Evolutionary conservation across 2,113 vertebrate genomes (phyloP).

Genomic region (Callorhinus ursinus): DNA sequence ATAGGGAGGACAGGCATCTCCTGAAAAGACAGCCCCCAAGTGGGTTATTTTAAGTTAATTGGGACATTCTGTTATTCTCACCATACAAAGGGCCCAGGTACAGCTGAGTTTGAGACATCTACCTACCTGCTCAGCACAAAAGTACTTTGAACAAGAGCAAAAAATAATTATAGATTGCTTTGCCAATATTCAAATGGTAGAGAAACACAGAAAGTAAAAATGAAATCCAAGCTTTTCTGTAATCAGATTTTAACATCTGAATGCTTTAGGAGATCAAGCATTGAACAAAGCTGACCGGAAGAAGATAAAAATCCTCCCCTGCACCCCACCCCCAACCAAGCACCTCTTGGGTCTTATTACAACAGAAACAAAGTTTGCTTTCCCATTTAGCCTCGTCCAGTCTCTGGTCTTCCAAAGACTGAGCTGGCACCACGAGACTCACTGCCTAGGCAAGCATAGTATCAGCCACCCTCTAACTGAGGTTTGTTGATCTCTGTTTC

Average conservation of each 20-base stretch:
- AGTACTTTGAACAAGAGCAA: not conserved
- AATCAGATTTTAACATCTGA: not conserved
- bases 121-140: not conserved
- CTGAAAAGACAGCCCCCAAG: not conserved
- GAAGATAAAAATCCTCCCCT: not conserved
- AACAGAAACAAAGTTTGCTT: not conserved
- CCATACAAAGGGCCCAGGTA: not conserved
- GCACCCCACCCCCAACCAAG: not conserved
- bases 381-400: not conserved
- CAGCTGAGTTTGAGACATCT: not conserved
- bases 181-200: not conserved
- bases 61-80: not conserved
- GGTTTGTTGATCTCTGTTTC: not conserved
- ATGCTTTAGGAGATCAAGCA: not conserved
- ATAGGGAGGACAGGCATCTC: not conserved
- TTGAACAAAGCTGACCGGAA: not conserved
- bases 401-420: not conserved
- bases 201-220: not conserved
- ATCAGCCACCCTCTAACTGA: not conserved
- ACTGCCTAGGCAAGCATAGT: not conserved
- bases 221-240: not conserved
- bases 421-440: not conserved
- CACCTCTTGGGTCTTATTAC: not conserved
- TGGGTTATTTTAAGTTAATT: slow-evolving; percentile 22
- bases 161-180: not conserved